A percentile compares a stretch with the other conserved stretches of the same genome.
These are phyloP conservation scores for Isotomurus palustris DNA, from an alignment of 2,888 invertebrate genomes.

Conservation along the genomic window DNA sequence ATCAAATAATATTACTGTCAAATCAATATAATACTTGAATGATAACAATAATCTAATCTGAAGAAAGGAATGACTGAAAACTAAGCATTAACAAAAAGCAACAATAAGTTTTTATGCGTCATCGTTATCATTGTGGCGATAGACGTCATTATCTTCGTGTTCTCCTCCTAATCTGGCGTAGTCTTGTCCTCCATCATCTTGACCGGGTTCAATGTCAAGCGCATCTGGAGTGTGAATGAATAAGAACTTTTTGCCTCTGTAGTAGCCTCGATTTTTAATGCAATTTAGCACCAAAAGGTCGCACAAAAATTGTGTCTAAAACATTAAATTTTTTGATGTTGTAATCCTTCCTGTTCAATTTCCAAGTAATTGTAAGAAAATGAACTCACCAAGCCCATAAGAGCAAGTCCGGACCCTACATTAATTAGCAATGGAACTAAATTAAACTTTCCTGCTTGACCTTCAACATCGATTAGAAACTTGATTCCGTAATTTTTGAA, in stretches of 20 bases:
- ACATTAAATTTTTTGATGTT: slow-evolving; percentile 15
- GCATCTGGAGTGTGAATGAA: slow-evolving; percentile 40
- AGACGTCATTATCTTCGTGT: background rate
- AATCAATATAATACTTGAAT: no score
- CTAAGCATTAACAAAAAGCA: no score
- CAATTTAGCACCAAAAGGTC: slow-evolving; percentile 52
- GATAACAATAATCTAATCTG: no score
- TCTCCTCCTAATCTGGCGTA: background rate
- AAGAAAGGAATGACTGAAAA: no score
- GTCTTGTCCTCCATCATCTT: slow-evolving; percentile 5
- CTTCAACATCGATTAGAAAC: slow-evolving; percentile 52
- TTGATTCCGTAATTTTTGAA: slow-evolving; percentile 53
- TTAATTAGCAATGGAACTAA: slow-evolving; percentile 53
- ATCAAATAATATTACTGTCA: no score
- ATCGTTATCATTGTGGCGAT: no score
- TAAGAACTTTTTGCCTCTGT: slow-evolving; percentile 41
- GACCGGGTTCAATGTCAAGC: slow-evolving; percentile 29
- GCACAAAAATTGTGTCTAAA: slow-evolving; percentile 53
- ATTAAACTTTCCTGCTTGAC: slow-evolving; percentile 54
- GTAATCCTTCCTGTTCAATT: background rate
- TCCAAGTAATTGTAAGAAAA: background rate
- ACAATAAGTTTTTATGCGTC: no score
- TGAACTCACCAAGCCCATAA: slow-evolving; percentile 52
- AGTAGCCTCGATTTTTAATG: slow-evolving; percentile 47
- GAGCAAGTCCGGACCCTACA: slow-evolving; percentile 54